Evolutionary conservation across 1,140 invertebrate genomes (phyloP).

Genomic region (Muscidifurax raptorellus): DNA sequence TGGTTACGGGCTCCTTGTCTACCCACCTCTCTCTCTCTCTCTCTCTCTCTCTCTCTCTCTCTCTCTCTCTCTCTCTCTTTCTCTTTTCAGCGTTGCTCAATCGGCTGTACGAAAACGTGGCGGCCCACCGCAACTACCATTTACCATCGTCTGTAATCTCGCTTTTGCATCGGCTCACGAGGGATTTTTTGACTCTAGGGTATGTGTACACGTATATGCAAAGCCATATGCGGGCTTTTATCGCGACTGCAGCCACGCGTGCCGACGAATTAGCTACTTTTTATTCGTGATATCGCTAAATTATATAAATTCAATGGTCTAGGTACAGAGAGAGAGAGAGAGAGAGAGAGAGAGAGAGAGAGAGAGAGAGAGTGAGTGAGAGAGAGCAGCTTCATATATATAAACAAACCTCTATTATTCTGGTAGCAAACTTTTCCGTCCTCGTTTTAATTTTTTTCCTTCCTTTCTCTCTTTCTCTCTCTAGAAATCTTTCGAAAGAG

Average conservation of each 20-base stretch:
- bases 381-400: not conserved
- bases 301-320: too few species aligned
- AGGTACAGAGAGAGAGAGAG: too few species aligned
- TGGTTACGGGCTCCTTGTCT: conserved; percentile 26
- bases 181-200: not conserved
- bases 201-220: not conserved
- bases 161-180: conserved; percentile 2
- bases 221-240: not conserved
- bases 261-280: not conserved
- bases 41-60: not conserved
- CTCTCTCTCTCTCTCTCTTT: not conserved
- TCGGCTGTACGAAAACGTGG: conserved; percentile 60
- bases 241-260: not conserved
- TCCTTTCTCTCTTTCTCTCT: conserved; percentile 23
- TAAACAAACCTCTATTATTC: not conserved
- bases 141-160: conserved; percentile 34
- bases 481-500: conserved; percentile 27
- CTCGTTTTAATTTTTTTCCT: conserved; percentile 4
- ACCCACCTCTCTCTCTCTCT: conserved; percentile 3
- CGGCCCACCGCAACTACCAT: conserved; percentile 49
- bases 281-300: too few species aligned
- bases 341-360: too few species aligned
- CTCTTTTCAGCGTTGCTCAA: conserved; percentile 50
- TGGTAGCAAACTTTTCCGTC: not conserved
- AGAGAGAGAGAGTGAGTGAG: too few species aligned